Evolutionary conservation across 2,797 vertebrate species (phyloP).

Genomic region (Sciurus vulgaris): DNA sequence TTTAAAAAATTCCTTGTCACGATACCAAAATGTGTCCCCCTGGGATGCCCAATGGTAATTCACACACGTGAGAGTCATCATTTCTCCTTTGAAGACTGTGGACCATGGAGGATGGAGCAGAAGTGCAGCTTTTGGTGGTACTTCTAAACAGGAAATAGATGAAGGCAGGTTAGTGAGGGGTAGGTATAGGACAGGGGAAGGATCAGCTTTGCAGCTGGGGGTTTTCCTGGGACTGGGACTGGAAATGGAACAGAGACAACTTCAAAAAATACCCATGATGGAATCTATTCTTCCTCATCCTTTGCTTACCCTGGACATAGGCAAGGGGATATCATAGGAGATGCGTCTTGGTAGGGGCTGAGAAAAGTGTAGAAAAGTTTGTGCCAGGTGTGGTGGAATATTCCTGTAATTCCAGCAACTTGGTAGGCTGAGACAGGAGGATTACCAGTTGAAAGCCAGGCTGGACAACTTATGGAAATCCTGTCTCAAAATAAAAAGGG

Average conservation of each 20-base stretch:
- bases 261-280: not conserved
- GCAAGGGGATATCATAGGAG: not conserved
- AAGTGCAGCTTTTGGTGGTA: conserved; percentile 39
- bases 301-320: not conserved
- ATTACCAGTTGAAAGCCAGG: no score
- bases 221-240: not conserved
- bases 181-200: not conserved
- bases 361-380: not conserved
- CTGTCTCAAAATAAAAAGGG: no score
- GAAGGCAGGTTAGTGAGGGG: not conserved
- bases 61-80: not conserved
- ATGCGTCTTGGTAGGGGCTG: not conserved
- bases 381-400: no score
- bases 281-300: not conserved
- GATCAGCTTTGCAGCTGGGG: not conserved
- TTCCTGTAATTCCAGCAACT: no score
- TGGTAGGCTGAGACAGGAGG: no score
- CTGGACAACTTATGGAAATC: no score
- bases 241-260: not conserved
- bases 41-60: not conserved
- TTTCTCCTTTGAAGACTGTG: not conserved
- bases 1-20: accelerated
- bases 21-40: not conserved
- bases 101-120: conserved; percentile 44
- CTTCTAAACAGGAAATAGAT: not conserved